These are phyloP conservation scores for Trichomalopsis sarcophagae DNA, from an alignment of 1,140 invertebrate species.

Conservation along the genomic window DNA sequence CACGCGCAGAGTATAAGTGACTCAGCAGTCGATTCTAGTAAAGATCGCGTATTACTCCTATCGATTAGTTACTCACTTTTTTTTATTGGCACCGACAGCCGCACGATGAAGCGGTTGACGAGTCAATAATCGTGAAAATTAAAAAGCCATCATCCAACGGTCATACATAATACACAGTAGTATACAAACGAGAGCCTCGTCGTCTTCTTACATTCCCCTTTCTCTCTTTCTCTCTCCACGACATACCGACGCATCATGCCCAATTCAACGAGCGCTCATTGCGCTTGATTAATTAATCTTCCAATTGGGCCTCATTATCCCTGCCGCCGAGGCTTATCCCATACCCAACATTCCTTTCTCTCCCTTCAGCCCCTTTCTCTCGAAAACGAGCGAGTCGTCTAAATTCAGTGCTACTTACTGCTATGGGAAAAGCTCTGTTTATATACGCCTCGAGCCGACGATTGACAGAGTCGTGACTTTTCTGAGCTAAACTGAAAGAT, in stretches of 20 bases:
- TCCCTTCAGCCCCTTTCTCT: slow-evolving; percentile 25
- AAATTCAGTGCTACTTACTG: neutral
- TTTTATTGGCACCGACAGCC: neutral
- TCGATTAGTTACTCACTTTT: neutral
- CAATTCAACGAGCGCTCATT: slow-evolving; percentile 62
- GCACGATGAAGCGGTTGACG: neutral
- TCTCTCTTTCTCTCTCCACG: neutral
- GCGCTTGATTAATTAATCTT: slow-evolving; percentile 67
- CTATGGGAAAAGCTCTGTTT: no score
- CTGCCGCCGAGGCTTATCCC: slow-evolving; percentile 38
- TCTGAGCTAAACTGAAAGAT: no score
- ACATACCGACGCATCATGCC: slow-evolving; percentile 61
- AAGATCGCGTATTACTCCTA: no score
- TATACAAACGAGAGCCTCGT: neutral
- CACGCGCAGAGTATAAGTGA: no score
- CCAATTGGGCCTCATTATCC: slow-evolving; percentile 65
- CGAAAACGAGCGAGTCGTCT: neutral
- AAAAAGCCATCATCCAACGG: neutral
- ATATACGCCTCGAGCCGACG: no score
- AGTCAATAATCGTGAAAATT: neutral
- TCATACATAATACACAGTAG: neutral
- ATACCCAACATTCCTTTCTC: neutral
- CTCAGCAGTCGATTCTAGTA: no score
- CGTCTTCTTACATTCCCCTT: neutral
- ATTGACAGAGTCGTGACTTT: no score